Evolutionary conservation across 1,140 invertebrate species (phyloP), one percentile per base, ranked within the genome.

Genomic region (Magallana gigas): DNA sequence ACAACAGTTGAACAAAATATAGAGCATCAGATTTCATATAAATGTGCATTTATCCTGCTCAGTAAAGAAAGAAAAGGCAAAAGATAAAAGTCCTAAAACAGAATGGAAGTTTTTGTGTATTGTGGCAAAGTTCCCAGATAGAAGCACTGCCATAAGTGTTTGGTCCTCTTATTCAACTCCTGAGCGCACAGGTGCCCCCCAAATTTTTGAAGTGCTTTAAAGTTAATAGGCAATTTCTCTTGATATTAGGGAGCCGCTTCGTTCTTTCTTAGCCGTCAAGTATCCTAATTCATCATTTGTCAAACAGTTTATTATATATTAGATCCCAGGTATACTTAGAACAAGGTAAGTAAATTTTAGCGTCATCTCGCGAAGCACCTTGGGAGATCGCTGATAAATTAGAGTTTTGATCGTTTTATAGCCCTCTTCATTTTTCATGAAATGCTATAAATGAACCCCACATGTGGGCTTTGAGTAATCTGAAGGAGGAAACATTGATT

Each of bases 231-330:
- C 68, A 36, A 76, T 76, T 36, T 76, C 23, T 76, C 68, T 76
- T 76, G 8, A 36, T 76, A 76, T 76, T 29, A 76, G 29, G 68
- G 36, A 76, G 68, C 23, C 68, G 9, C 14, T 76, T 76, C 29
- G 68, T 76, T 29, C 68, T 62, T 62, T 48, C 68, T 29, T 8
- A 9, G 12, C 68, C 8, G 68, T 76, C 68, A 76, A 76, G 68
- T 76, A 29, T 76, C 68, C 23, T 23, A 76, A 76, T 76, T 76
- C 68, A 76, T 76, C 68, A 76, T 76, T 76, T 29, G 68, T 76
- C 68, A 76, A 76, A 76, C 68, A 76, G 23, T 76, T 29, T 76
- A 76, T 76, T 76, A 76, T 76, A 29, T 76, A 76, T 76, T 76
- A 76, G 23, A 76, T 76, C 18, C 36, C 23, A 76, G 23, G 68